Evolutionary conservation across 2,113 vertebrate species (phyloP).

Genomic region (Malurus alboscapulatus): DNA sequence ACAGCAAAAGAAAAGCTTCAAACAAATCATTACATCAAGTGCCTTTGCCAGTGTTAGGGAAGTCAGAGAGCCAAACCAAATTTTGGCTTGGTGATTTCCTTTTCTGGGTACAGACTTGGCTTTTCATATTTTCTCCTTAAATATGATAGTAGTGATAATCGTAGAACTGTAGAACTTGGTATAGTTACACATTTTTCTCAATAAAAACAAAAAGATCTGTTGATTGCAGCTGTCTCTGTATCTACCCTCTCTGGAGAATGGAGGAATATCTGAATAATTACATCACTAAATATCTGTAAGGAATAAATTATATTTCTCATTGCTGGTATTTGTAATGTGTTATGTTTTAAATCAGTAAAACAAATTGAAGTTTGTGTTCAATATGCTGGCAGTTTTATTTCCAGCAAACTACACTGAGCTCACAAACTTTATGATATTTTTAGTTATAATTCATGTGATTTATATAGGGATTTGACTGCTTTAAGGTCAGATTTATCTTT

Average conservation of each 20-base stretch:
- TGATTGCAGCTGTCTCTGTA: conserved; percentile 56
- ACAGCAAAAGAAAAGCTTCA: background rate
- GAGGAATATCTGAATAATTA: conserved; percentile 73
- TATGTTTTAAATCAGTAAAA: conserved; percentile 68
- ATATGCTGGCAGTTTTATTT: conserved; percentile 49
- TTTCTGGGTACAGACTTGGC: background rate
- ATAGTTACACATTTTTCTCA: background rate
- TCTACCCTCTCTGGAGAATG: conserved; percentile 32
- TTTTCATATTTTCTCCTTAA: conserved; percentile 28
- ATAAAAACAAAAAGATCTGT: conserved; percentile 41
- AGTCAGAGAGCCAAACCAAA: conserved; percentile 14
- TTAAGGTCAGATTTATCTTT: conserved; percentile 38
- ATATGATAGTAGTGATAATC: background rate
- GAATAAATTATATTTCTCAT: conserved; percentile 65
- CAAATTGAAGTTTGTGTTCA: conserved; percentile 48
- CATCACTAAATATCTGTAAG: conserved; percentile 71
- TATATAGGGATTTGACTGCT: conserved; percentile 18
- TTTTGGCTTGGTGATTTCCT: background rate
- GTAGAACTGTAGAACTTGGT: background rate
- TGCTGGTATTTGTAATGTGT: conserved; percentile 43
- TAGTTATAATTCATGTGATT: conserved; percentile 36
- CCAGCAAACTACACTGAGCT: conserved; percentile 18
- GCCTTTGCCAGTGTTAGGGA: background rate
- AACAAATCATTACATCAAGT: background rate
- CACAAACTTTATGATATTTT: conserved; percentile 19